Evolutionary conservation across 2,888 invertebrate species (phyloP), one percentile per base, ranked within the genome.

Genomic region (Glyphotaelius pellucidus): DNA sequence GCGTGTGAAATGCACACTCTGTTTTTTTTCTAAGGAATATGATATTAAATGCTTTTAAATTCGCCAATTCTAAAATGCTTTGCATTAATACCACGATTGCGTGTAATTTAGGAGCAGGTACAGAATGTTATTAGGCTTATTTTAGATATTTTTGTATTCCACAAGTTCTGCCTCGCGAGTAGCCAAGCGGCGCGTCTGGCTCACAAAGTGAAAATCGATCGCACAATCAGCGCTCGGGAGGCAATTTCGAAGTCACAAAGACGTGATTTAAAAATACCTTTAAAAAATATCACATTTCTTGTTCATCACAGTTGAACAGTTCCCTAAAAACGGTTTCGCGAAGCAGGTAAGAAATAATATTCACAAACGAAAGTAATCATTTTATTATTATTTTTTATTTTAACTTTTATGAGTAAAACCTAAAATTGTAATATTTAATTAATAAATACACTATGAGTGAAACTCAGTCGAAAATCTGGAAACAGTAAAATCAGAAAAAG

Each of bases 181-280:
- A 85, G 31, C 42, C 84, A 30, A 67, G 84, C 32, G 80, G 32
- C 84, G 79, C 90, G 85, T 79, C 84, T 67, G 84, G 85, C 85
- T 47, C 67, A 30, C 84, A 89, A 89, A 91, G 91, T 83, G 91
- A 91, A 91, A 91, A 91, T 91, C 91, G 83, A 91, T 91, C 42
- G 32, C n/a, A 91, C 83, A 91, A 91, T 91, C 91, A 91, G 81
- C 80, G 87, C 89, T 30, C 89, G 79, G 42, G 67, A 81, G 90
- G 81, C 88, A 88, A 80, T 91, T 91, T 90, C 35, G 86, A 83
- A 35, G 35, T 35, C 83, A 83, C 83, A 38, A 83, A 67, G 67
- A 67, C 67, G 67, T 67, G 67, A 67, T 67, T 67, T 67, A 67
- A 67, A 67, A 67, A 67, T 67, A 67, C 47, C 67, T 25, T 67